Evolutionary conservation across 2,888 invertebrate species (phyloP), one percentile per base, ranked within the genome.

Genomic region (Listrodromus nycthemerus): DNA sequence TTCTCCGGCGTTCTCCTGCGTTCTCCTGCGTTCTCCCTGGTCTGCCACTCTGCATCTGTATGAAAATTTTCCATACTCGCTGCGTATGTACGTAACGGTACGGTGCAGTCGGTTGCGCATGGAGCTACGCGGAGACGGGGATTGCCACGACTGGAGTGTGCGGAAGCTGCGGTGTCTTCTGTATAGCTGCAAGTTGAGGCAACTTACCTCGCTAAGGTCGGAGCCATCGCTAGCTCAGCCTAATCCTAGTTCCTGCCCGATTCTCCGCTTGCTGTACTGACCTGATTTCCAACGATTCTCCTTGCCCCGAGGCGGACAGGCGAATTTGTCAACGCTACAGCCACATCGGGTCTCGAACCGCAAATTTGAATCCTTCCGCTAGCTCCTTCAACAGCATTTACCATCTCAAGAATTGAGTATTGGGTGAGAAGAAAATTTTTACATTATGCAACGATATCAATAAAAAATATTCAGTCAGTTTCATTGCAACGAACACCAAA

Each of bases 231-330:
- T 61, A 1, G 48, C 50, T 48, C 24, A 65, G 21, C 50, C 48
- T 74, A 65, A 74, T 74, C 74, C 74, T n/a, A 33, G 50, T 74
- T 65, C 30, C 74, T 73, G 24, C 65, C 82, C 69, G 82, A 82
- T 83, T 85, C 82, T 80, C 71, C 74, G 81, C 67, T 71, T 76
- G n/a, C 27, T 41, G 45, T 71, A 7, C 37, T 63, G 50, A 27
- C 66, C 10, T 45, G 55, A 71, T 78, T 73, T 37, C 63, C 78
- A 66, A 41, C 55, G 10, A 65, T 76, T 61, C 52, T 21, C 33
- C 63, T 63, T 74, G 52, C 37, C 50, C 58, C 50, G 13, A 63
- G 48, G 55, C n/a, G 58, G 37, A 55, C 16, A 85, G 78, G 84
- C 66, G 45, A 19, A 80, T 79, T 75, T 78, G 33, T 33, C 65